Base-by-base conservation (phyloP, 2,888 invertebrate genomes). In the Apocheima hispidaria region DNA sequence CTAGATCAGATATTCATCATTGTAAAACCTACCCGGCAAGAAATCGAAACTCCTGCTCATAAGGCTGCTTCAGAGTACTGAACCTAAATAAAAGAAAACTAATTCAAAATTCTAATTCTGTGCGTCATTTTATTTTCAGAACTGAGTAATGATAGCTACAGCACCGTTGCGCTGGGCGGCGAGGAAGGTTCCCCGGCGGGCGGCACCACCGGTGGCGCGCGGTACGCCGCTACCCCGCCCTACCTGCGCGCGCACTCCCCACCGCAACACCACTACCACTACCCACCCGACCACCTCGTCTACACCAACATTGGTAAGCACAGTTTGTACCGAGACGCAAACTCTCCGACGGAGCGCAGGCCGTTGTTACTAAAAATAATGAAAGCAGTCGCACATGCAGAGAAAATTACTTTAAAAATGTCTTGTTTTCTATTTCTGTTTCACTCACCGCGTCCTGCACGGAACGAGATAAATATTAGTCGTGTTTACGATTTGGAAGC, bases 131-230 rank as follows among this genome's bases (percentile, higher is more conserved):
- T 14, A 6, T 53, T 56, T 61, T 38, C 92, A 97, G 97, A 97
- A 92, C 91, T 97, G 72, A 96, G 96, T 86, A 97, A 97, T 88
- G 97, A 98, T 85, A 97, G 97, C 89, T 98, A 97, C 86, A 97
- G 96, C 71, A 97, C 97, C 10, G 96, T 96, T 67, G 97, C 97
- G 80, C 94, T 97, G 93, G 96, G 96, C 5, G 94, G 97, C 80
- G 97, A 97, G 72, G 97, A 97, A 77, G 96, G 96, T 46, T 96
- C 97, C 10, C 92, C 92, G 7, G 92, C 87, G 4, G 87, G 96
- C 93, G 77, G 94, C 71, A 72, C 89, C 70, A 73, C 91, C 93
- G 96, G 82, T 93, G 95, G 81, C 86, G 76, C 88, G 6, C 82
- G 92, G 28, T 92, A 85, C 74, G 86, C 86, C 7, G 83, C 94